Percentiles rank a stretch among this genome's conserved stretches.
Evolutionary conservation across 1,140 invertebrate genomes (phyloP).

Genomic region (Babylonia areolata): DNA sequence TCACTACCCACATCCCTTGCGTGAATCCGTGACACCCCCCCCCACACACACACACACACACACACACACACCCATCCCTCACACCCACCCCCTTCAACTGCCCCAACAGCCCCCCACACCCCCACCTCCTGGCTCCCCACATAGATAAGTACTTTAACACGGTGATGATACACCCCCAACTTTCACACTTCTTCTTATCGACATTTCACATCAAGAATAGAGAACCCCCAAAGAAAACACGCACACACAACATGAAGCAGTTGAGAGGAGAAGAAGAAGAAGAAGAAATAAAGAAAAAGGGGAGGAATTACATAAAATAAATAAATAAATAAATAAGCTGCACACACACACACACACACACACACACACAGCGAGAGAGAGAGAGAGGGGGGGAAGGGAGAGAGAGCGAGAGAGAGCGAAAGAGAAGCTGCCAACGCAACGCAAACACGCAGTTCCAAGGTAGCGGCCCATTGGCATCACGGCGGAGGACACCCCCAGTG

Average conservation of each 20-base stretch:
- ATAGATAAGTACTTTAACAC: not conserved
- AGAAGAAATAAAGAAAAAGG: not conserved
- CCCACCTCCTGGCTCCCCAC: slow-evolving; percentile 3
- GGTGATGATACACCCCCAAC: not conserved
- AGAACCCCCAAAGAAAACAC: not conserved
- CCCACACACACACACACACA: too few relatives aligned
- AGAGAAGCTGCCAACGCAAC: not conserved
- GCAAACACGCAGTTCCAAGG: not conserved
- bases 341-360: slow-evolving; percentile 17
- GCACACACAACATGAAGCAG: not conserved
- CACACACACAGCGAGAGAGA: not conserved
- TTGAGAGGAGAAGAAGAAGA: not conserved
- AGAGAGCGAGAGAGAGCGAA: too few relatives aligned
- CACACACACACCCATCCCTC: too few relatives aligned
- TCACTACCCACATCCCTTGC: too few relatives aligned
- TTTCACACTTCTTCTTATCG: not conserved
- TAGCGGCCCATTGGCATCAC: slow-evolving; percentile 35
- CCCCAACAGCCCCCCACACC: too few relatives aligned
- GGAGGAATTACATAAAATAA: too few relatives aligned
- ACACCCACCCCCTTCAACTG: too few relatives aligned
- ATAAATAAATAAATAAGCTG: too few relatives aligned
- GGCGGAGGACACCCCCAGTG: slow-evolving; percentile 10
- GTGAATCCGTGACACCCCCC: too few relatives aligned
- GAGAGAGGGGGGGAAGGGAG: too few relatives aligned
- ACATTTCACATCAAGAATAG: not conserved